Conservation (phyloP, 2,797 vertebrate species). For the Sebastes itinus region DNA sequence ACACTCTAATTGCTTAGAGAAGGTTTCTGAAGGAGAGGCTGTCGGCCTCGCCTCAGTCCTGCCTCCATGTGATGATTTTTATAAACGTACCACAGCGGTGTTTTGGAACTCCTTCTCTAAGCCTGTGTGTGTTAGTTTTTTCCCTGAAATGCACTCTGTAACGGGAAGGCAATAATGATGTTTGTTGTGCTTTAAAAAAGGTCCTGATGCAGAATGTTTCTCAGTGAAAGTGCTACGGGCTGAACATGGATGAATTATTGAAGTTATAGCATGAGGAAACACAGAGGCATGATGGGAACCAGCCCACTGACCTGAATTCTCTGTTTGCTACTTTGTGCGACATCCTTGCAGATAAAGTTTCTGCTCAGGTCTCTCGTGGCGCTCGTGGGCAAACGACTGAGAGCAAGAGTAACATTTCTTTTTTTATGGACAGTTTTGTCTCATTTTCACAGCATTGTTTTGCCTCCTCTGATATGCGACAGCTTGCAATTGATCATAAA, state of each 20-base stretch:
- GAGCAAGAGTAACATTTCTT: not conserved
- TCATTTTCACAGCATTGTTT: constrained; percentile 1
- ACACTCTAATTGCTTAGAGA: constrained; percentile 38
- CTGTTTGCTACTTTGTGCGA: constrained; percentile 17
- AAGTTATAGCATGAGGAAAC: constrained; percentile 59
- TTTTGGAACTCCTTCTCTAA: not conserved
- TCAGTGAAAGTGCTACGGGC: constrained; percentile 21
- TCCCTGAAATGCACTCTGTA: constrained; percentile 1
- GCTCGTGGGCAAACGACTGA: not conserved
- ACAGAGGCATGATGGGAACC: constrained; percentile 60
- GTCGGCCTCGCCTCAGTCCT: constrained; percentile 17
- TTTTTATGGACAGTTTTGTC: not conserved
- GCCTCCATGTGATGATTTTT: constrained; percentile 6
- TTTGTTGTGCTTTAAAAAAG: constrained; percentile 24
- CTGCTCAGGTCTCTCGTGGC: not conserved
- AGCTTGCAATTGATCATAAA: constrained; percentile 25
- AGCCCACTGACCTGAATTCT: constrained; percentile 80
- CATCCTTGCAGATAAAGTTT: constrained; percentile 16
- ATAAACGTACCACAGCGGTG: not conserved
- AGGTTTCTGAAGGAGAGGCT: constrained; percentile 25
- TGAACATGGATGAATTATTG: constrained; percentile 78
- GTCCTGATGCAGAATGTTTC: constrained; percentile 32
- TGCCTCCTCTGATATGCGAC: not conserved
- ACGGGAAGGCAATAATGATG: not conserved
- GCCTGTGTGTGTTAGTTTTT: not conserved